These are phyloP conservation scores for Drosophila mauritiana DNA, from an alignment of 1,140 invertebrate genomes.

Conservation along the genomic window DNA sequence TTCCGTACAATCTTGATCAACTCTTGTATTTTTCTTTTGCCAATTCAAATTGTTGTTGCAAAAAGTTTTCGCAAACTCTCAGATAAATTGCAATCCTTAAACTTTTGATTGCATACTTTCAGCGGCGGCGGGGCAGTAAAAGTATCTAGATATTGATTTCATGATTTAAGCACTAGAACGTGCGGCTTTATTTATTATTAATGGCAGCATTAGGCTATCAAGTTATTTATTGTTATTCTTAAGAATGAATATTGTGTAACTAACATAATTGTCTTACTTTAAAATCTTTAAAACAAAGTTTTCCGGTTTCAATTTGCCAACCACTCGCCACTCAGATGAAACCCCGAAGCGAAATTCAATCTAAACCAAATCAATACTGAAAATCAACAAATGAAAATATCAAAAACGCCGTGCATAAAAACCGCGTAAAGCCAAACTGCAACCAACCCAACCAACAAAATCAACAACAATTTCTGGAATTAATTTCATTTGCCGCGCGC, in stretches of 20 bases:
- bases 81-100: conserved; percentile 19
- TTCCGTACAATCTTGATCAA: neutral
- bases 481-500: conserved; percentile 76
- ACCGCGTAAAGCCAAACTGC: conserved; percentile 39
- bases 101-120: conserved; percentile 46
- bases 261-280: conserved; percentile 19
- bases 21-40: conserved; percentile 2
- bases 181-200: conserved; percentile 28
- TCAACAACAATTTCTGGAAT: conserved; percentile 66
- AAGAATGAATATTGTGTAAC: neutral
- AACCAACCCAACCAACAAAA: conserved; percentile 38
- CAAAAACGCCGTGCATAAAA: conserved; percentile 16
- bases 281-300: conserved; percentile 4
- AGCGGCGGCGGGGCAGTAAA: conserved; percentile 5
- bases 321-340: neutral
- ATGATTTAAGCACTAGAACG: conserved; percentile 14
- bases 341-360: conserved; percentile 26
- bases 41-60: neutral
- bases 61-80: conserved; percentile 12
- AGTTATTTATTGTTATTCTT: conserved; percentile 17
- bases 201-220: conserved; percentile 6
- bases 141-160: conserved; percentile 19
- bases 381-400: conserved; percentile 31
- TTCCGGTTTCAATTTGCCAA: conserved; percentile 3
- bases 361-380: conserved; percentile 20